These are phyloP conservation scores for Proisotoma minuta DNA, from an alignment of 2,888 invertebrate genomes.

Conservation along the genomic window DNA sequence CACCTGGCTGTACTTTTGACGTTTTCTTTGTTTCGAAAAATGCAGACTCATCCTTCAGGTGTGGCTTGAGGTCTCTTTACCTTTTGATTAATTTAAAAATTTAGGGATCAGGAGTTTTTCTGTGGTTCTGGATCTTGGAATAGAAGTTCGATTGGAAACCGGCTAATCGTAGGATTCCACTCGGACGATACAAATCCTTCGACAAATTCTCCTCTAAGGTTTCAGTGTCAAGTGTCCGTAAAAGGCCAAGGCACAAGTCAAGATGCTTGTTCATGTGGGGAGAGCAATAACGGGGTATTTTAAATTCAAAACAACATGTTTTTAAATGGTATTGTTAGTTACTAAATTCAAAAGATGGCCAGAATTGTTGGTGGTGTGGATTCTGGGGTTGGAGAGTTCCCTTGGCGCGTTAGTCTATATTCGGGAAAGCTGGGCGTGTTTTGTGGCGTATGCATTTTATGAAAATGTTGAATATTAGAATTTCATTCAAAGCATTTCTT, in stretches of 20 bases:
- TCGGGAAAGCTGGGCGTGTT: slow-evolving; percentile 21
- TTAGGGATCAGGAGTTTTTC: not conserved
- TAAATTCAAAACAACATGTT: slow-evolving; percentile 2
- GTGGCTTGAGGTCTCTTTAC: not conserved
- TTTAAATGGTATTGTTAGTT: slow-evolving; percentile 1
- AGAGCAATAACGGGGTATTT: slow-evolving; percentile 13
- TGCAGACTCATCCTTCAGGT: slow-evolving; percentile 25
- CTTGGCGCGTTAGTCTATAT: slow-evolving; percentile 31
- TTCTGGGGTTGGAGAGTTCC: slow-evolving; percentile 25
- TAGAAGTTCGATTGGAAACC: not conserved
- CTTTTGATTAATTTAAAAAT: not conserved
- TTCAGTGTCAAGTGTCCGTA: not conserved
- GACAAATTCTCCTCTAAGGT: not conserved
- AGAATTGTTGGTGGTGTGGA: slow-evolving; percentile 31
- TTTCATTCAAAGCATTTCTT: too few relatives aligned
- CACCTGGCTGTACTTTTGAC: slow-evolving; percentile 30
- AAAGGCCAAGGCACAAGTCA: not conserved
- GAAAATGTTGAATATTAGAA: too few relatives aligned
- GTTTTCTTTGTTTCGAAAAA: slow-evolving; percentile 27
- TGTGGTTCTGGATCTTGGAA: not conserved
- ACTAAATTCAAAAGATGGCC: slow-evolving; percentile 13
- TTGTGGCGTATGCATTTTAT: slow-evolving; percentile 37
- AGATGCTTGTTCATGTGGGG: slow-evolving; percentile 23
- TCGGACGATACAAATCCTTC: not conserved
- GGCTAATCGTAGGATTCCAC: not conserved